Evolutionary conservation across 2,888 invertebrate genomes (phyloP).

Genomic region (Epirrita christyi): DNA sequence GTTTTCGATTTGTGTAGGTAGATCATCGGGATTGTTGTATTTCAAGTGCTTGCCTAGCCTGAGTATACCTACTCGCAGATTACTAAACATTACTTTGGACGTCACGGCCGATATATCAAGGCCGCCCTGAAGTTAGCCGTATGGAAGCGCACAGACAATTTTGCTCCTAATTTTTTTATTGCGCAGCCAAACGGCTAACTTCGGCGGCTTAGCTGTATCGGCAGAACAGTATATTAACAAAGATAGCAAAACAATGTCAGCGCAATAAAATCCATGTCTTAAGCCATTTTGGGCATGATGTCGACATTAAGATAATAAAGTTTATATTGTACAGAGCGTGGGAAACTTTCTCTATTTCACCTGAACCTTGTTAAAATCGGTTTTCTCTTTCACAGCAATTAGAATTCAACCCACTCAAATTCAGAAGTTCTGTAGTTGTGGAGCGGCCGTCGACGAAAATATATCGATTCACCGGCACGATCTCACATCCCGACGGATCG

Average conservation of each 20-base stretch:
- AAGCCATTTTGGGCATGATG: slow-evolving; percentile 42
- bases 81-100: neutral
- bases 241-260: slow-evolving; percentile 26
- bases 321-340: slow-evolving; percentile 50
- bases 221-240: too few relatives aligned
- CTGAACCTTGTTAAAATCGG: slow-evolving; percentile 10
- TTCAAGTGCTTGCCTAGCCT: slow-evolving; percentile 6
- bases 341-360: slow-evolving; percentile 51
- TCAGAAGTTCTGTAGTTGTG: slow-evolving; percentile 94
- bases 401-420: slow-evolving; percentile 91
- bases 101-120: neutral
- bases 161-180: too few relatives aligned
- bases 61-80: neutral
- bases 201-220: too few relatives aligned
- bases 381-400: slow-evolving; percentile 82
- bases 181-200: too few relatives aligned
- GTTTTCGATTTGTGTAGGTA: slow-evolving; percentile 17
- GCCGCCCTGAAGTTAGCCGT: too few relatives aligned
- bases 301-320: slow-evolving; percentile 41
- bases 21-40: slow-evolving; percentile 23
- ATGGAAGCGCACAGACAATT: too few relatives aligned
- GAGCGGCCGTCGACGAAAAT: slow-evolving; percentile 98
- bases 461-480: slow-evolving; percentile 96
- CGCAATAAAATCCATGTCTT: slow-evolving; percentile 30
- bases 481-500: slow-evolving; percentile 91